phyloP scores from a whole-genome alignment of 2,797 vertebrate genomes.

The Glyptemys insculpta region DNA sequence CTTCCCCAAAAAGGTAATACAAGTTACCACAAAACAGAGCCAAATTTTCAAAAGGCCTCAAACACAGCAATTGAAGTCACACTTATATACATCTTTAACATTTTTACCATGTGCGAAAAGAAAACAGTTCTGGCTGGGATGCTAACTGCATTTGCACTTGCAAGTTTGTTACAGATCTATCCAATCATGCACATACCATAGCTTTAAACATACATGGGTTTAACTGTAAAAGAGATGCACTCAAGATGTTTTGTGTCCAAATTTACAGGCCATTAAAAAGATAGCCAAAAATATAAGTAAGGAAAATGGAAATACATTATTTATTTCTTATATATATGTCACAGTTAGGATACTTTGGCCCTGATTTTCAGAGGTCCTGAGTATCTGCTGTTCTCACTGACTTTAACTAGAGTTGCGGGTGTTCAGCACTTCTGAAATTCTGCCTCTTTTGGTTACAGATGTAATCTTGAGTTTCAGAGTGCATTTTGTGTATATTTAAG shows the following conservation, averaged over 20 bases:
- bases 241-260: background rate
- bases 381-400: background rate
- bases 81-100: background rate
- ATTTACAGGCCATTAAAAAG: background rate
- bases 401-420: background rate
- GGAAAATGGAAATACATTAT: background rate
- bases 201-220: background rate
- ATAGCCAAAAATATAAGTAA: background rate
- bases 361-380: background rate
- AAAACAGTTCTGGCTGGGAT: background rate
- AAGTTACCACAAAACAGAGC: background rate
- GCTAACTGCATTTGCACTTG: background rate
- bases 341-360: background rate
- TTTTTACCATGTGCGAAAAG: background rate
- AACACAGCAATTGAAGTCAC: background rate
- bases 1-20: fast-evolving
- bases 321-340: background rate
- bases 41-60: background rate
- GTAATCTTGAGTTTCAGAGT: background rate
- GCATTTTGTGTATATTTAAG: background rate
- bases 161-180: background rate
- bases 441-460: background rate
- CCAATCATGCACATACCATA: background rate
- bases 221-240: fast-evolving
- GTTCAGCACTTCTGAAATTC: background rate